phyloP scores from a whole-genome alignment of 1,140 invertebrate species.

The Idris sp. region DNA sequence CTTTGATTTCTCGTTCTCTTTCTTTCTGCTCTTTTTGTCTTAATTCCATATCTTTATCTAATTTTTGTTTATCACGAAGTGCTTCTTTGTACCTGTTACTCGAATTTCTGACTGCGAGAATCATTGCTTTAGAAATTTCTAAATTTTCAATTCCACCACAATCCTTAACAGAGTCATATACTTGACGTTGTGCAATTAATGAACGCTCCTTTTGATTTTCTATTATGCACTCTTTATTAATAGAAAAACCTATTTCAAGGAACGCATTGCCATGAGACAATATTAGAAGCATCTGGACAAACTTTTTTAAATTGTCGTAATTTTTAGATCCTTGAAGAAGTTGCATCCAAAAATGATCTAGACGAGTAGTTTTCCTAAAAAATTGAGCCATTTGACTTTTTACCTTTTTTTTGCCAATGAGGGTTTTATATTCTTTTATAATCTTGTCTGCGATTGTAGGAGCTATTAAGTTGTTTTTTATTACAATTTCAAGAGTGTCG shows the following conservation, averaged over 20 bases:
- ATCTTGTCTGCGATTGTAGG: not conserved
- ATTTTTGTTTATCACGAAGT: constrained; percentile 1
- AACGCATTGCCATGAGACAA: constrained; percentile 45
- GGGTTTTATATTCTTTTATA: constrained; percentile 1
- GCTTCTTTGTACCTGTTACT: constrained; percentile 10
- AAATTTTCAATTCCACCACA: constrained; percentile 24
- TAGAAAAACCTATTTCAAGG: constrained; percentile 48
- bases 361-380: constrained; percentile 11
- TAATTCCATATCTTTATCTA: not conserved
- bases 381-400: constrained; percentile 3
- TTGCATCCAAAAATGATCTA: constrained; percentile 36
- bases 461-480: constrained; percentile 3
- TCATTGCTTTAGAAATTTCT: constrained; percentile 17
- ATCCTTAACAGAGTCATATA: constrained; percentile 31
- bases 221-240: constrained; percentile 44
- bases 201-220: constrained; percentile 41
- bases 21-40: not conserved
- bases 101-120: constrained; percentile 1
- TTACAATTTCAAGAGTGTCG: not conserved
- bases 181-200: constrained; percentile 42
- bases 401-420: not conserved
- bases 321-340: constrained; percentile 4
- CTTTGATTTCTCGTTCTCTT: constrained; percentile 3
- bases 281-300: constrained; percentile 35
- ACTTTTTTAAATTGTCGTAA: constrained; percentile 26